Percentiles rank a stretch among this genome's conserved stretches.
Evolutionary conservation across 2,888 invertebrate genomes (phyloP).

Genomic region (Odontocerum albicorne): DNA sequence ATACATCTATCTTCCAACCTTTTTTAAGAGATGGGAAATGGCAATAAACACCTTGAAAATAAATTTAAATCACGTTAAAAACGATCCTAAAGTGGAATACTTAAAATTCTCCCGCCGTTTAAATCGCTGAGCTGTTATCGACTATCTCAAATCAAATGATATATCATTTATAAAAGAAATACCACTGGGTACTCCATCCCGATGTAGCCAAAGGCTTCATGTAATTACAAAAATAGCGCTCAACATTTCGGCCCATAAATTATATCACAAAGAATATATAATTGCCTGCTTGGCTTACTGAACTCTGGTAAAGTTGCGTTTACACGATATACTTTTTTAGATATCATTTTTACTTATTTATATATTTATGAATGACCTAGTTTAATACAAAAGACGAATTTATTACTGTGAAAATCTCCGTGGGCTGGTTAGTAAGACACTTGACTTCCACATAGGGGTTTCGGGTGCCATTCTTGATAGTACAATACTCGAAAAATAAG

Average conservation of each 20-base stretch:
- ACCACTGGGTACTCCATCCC: conserved; percentile 8
- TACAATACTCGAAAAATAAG: too few relatives aligned
- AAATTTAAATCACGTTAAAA: background rate
- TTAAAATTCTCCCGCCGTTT: conserved; percentile 4
- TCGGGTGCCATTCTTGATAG: too few relatives aligned
- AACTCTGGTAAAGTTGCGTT: background rate
- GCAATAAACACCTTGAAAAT: too few relatives aligned
- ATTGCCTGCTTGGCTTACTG: conserved; percentile 11
- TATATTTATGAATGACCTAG: too few relatives aligned
- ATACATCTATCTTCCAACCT: too few relatives aligned
- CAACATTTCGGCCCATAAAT: conserved; percentile 10
- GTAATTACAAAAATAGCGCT: conserved; percentile 18
- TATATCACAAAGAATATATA: conserved; percentile 12
- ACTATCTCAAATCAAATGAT: conserved; percentile 17
- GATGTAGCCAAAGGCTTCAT: conserved; percentile 18
- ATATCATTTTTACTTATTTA: too few relatives aligned
- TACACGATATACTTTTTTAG: too few relatives aligned
- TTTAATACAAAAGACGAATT: too few relatives aligned
- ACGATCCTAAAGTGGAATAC: conserved; percentile 1
- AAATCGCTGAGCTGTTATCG: conserved; percentile 11
- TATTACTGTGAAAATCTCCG: too few relatives aligned
- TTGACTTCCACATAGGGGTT: too few relatives aligned
- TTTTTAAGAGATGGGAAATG: too few relatives aligned
- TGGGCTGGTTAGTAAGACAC: too few relatives aligned
- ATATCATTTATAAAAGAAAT: conserved; percentile 14